phyloP scores from a whole-genome alignment of 2,888 invertebrate genomes.

The Vanessa cardui region DNA sequence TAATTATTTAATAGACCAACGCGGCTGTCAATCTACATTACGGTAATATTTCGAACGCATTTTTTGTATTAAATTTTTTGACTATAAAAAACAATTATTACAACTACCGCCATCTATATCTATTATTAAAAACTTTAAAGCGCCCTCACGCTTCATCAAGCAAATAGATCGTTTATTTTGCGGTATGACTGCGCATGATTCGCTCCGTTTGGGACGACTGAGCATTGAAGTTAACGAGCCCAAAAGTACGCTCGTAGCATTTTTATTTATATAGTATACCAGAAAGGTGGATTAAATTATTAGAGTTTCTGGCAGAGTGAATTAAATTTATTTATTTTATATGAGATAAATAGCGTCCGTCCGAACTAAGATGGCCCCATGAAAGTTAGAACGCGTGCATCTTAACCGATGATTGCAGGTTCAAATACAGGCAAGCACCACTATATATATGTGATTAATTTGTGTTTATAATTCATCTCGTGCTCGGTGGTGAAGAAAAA shows the following conservation, averaged over 20 bases:
- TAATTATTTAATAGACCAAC: no score
- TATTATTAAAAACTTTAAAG: conserved; percentile 31
- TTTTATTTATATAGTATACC: neutral
- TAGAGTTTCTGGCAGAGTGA: neutral
- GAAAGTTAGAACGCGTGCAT: no score
- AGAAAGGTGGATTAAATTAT: no score
- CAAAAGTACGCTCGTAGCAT: neutral
- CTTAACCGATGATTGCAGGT: no score
- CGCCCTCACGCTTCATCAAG: conserved; percentile 32
- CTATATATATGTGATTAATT: no score
- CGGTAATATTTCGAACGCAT: neutral
- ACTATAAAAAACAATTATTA: neutral
- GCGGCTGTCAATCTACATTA: no score
- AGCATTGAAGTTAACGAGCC: conserved; percentile 14
- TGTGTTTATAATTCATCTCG: no score
- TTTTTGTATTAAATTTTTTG: neutral
- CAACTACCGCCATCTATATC: neutral
- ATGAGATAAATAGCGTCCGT: no score
- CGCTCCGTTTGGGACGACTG: conserved; percentile 31
- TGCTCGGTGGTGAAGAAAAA: no score
- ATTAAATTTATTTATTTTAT: neutral
- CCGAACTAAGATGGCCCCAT: no score
- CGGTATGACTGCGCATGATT: conserved; percentile 32
- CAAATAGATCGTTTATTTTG: conserved; percentile 35
- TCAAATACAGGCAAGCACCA: no score